Percentiles rank a stretch among this genome's conserved stretches.
Evolutionary conservation across 2,797 vertebrate genomes (phyloP).

Genomic region (Enteromius unitaeniatus): DNA sequence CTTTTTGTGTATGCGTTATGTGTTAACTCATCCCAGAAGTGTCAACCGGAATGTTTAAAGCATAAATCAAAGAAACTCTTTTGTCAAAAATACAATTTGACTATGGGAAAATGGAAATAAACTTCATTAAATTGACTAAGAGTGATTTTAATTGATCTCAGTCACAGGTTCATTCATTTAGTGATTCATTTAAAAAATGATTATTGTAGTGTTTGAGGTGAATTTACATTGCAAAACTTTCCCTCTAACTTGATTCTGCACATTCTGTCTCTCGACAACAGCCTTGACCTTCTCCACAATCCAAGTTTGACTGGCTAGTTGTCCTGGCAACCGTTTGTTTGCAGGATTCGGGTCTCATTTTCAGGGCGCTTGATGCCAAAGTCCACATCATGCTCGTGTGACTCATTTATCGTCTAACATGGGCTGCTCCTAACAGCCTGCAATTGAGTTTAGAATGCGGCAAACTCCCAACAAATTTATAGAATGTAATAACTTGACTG

Average conservation of each 20-base stretch:
- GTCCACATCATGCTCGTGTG: conserved; percentile 72
- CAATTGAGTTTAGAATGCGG: conserved; percentile 62
- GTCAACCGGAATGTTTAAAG: not conserved
- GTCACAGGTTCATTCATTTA: not conserved
- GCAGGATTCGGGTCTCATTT: conserved; percentile 64
- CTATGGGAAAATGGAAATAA: not conserved
- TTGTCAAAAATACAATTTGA: not conserved
- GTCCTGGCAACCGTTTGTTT: conserved; percentile 72
- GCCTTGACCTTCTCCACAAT: conserved; percentile 24
- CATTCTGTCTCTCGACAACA: conserved; percentile 14
- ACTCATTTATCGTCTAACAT: conserved; percentile 69
- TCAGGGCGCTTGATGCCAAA: conserved; percentile 64
- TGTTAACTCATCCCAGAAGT: not conserved
- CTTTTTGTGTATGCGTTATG: not conserved
- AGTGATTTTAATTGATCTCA: not conserved
- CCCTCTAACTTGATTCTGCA: conserved; percentile 24
- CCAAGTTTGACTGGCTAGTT: conserved; percentile 60
- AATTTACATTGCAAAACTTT: conserved; percentile 36
- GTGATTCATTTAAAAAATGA: not conserved
- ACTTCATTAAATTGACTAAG: not conserved
- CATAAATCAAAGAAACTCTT: not conserved
- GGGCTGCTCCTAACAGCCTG: conserved; percentile 65
- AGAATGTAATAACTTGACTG: conserved; percentile 63
- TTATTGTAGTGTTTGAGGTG: not conserved
- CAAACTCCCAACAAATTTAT: conserved; percentile 70